phyloP scores from a whole-genome alignment of 2,113 vertebrate genomes.

The cattle (Bos taurus) region DNA sequence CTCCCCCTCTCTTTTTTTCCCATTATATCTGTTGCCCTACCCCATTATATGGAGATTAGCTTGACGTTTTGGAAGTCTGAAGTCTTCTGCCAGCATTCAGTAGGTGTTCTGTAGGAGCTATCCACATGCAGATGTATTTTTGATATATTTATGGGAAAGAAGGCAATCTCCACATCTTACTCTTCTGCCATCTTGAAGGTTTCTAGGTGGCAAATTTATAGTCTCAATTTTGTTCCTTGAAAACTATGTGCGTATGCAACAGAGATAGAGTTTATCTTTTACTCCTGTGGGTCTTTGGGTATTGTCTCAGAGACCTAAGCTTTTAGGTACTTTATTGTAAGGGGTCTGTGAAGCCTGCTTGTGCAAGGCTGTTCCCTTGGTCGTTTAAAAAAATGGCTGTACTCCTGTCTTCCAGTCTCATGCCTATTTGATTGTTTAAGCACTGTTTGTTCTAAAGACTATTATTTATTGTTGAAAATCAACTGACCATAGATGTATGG shows the following conservation, averaged over 20 bases:
- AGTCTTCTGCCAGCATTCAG: not conserved
- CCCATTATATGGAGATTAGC: not conserved
- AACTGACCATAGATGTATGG: not conserved
- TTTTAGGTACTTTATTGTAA: not conserved
- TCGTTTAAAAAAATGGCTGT: not conserved
- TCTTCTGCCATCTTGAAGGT: not conserved
- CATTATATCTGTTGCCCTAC: not conserved
- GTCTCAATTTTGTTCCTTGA: not conserved
- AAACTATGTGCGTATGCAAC: not conserved
- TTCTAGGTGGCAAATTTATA: not conserved
- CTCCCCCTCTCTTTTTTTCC: not conserved
- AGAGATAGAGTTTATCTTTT: not conserved
- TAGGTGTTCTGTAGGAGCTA: not conserved
- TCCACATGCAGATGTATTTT: not conserved
- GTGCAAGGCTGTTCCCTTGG: rapidly evolving
- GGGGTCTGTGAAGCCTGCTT: not conserved
- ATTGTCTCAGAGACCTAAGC: not conserved
- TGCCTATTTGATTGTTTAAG: not conserved
- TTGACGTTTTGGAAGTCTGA: not conserved
- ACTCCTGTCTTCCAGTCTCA: not conserved
- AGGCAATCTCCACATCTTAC: not conserved
- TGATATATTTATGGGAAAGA: no score
- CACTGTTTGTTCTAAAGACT: not conserved
- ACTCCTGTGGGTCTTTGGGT: not conserved
- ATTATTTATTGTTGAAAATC: not conserved